phyloP scores from a whole-genome alignment of 1,140 invertebrate species.

The Drosophila grimshawi region DNA sequence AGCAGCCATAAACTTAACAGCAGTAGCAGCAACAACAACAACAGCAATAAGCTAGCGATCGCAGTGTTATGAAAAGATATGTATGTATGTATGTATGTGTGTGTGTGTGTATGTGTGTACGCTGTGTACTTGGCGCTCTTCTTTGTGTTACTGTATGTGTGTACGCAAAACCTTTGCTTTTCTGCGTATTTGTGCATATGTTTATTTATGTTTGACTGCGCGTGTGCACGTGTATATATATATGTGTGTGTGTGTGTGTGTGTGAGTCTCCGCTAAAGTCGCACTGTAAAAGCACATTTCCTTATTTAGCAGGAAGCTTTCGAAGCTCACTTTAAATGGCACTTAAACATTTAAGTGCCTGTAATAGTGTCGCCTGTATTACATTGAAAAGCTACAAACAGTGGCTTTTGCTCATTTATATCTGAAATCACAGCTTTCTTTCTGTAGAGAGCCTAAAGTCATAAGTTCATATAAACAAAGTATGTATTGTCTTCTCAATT shows the following conservation, averaged over 20 bases:
- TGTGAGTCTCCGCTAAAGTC: slow-evolving; percentile 18
- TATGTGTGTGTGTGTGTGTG: slow-evolving; percentile 4
- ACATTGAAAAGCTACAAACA: not conserved
- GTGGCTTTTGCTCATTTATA: not conserved
- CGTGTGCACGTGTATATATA: too few species aligned
- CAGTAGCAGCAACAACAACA: slow-evolving; percentile 19
- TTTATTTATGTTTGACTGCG: not conserved
- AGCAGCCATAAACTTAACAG: slow-evolving; percentile 66
- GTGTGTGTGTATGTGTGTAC: not conserved
- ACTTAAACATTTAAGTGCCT: slow-evolving; percentile 24
- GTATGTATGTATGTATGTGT: not conserved
- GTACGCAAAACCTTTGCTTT: slow-evolving; percentile 33
- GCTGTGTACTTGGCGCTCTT: slow-evolving; percentile 27
- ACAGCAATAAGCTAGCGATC: slow-evolving; percentile 15
- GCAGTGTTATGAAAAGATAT: slow-evolving; percentile 32
- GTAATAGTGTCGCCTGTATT: slow-evolving; percentile 9
- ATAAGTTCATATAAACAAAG: too few species aligned
- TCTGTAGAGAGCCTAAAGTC: too few species aligned
- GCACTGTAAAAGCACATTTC: slow-evolving; percentile 39
- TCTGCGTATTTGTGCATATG: slow-evolving; percentile 16
- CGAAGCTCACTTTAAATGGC: slow-evolving; percentile 29
- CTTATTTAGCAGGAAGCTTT: slow-evolving; percentile 42
- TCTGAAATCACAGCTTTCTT: not conserved
- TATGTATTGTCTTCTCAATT: too few species aligned
- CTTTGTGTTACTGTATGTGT: slow-evolving; percentile 1